A percentile compares a stretch with the other conserved stretches of the same genome.
Conservation (phyloP, 2,888 invertebrate species). For the Holacanthella duospinosa region DNA sequence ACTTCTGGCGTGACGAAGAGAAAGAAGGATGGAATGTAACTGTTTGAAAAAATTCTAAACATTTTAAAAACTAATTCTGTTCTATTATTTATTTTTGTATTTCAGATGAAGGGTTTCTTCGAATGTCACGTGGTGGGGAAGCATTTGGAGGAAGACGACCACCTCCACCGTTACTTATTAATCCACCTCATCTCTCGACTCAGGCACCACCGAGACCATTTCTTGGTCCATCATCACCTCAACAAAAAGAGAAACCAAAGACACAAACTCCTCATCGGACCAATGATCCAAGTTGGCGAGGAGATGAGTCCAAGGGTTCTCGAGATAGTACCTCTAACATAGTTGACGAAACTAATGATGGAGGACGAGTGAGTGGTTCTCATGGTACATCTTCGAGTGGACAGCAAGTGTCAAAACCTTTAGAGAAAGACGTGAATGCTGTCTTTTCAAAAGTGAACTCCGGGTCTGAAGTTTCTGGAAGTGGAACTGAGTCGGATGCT, state of each 20-base stretch:
- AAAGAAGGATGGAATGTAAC: neutral
- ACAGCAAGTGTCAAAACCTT: constrained; percentile 29
- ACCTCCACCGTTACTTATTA: constrained; percentile 36
- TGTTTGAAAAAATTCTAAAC: neutral
- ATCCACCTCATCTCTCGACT: constrained; percentile 37
- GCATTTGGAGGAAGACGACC: constrained; percentile 37
- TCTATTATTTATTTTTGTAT: constrained; percentile 15
- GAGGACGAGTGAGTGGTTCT: constrained; percentile 16
- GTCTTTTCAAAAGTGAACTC: constrained; percentile 55
- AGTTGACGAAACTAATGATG: constrained; percentile 13
- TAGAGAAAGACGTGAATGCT: constrained; percentile 57
- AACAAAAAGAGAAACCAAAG: constrained; percentile 20
- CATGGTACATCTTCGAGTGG: neutral
- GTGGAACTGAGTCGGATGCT: constrained; percentile 33
- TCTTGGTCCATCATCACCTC: constrained; percentile 28
- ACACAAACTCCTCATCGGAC: neutral
- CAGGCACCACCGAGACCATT: constrained; percentile 34
- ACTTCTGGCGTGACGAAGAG: too few relatives aligned
- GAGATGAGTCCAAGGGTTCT: neutral
- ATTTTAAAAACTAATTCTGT: neutral
- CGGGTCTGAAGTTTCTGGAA: constrained; percentile 16
- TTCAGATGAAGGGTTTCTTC: constrained; percentile 38
- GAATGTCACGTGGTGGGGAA: constrained; percentile 38
- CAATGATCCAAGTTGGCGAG: constrained; percentile 20
- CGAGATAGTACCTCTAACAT: neutral